phyloP scores from a whole-genome alignment of 2,797 vertebrate species.

The Ficedula albicollis region DNA sequence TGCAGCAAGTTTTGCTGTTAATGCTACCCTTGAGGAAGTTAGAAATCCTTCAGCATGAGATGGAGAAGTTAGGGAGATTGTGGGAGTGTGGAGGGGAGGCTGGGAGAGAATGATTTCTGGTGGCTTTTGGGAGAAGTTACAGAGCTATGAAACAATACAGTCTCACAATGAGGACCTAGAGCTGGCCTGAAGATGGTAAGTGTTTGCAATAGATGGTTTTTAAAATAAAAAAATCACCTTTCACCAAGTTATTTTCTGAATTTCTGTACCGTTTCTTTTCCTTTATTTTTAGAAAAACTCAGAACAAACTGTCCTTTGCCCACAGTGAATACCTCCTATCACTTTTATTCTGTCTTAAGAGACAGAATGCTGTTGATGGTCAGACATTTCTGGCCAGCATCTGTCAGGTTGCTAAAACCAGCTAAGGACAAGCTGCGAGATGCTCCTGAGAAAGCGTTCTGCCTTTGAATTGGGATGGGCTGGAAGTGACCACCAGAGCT shows the following conservation, averaged over 20 bases:
- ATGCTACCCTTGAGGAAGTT: background rate
- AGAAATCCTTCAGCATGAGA: background rate
- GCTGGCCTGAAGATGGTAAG: conserved; percentile 24
- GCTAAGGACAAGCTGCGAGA: background rate
- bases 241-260: background rate
- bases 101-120: background rate
- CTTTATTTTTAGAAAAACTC: background rate
- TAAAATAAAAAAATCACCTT: background rate
- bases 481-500: background rate
- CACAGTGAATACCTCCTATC: background rate
- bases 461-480: background rate
- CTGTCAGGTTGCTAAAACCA: background rate
- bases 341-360: background rate
- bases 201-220: background rate
- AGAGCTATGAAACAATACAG: background rate
- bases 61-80: background rate
- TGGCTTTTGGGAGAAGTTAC: background rate
- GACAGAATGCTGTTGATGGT: background rate
- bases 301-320: background rate
- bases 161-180: background rate
- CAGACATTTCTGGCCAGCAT: background rate
- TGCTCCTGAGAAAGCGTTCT: background rate
- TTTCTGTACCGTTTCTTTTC: background rate
- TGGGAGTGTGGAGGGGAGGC: background rate
- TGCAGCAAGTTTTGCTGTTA: background rate